Base-by-base conservation (phyloP, 1,140 invertebrate species). In the Andrena cerasifolii region DNA sequence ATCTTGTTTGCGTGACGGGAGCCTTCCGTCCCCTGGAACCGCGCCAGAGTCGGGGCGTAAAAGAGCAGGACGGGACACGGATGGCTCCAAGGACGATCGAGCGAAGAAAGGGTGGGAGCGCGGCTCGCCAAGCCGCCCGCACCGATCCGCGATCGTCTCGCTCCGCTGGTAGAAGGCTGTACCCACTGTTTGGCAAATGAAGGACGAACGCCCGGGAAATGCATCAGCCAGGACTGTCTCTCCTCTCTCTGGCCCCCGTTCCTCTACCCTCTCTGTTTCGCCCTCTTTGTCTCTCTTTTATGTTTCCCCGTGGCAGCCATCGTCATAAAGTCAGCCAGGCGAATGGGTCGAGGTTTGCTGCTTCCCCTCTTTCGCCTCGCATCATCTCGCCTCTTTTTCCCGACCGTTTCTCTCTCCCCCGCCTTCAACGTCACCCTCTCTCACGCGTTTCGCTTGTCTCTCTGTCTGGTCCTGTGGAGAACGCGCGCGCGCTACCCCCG, bases 301-400 rank as follows among this genome's bases (percentile, higher is more conserved):
- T 70, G 74, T 84, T 79, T 51, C 79, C 76, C 67, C 82, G 75
- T 79, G 82, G 67, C 76, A 85, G 79, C 87, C 89, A 86, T 89
- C 86, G 86, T 89, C 90, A 87, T 91, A 91, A 91, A 91, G 86
- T 91, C 89, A 91, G 89, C 79, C 86, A 83, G 87, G 87, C 89
- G 88, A 78, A 87, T 79, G 82, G 84, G 82, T 88, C 84, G 86
- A 85, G 85, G 66, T 82, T 81, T 73, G 83, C 76, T 76, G 80
- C 84, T 79, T 71, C 70, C 65, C 49, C 71, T 53, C 80, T 63
- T 72, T 26, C 63, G 62, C 14, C 66, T 59, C 65, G 58, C 78
- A 77, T 85, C 76, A 61, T 81, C 63, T 63, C 79, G 56, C 56
- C 67, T 62, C 59, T 56, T 26, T 81, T 77, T 78, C 58, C 28